These are phyloP conservation scores for Ceratina australensis DNA, from an alignment of 1,140 invertebrate genomes.

Conservation along the genomic window DNA sequence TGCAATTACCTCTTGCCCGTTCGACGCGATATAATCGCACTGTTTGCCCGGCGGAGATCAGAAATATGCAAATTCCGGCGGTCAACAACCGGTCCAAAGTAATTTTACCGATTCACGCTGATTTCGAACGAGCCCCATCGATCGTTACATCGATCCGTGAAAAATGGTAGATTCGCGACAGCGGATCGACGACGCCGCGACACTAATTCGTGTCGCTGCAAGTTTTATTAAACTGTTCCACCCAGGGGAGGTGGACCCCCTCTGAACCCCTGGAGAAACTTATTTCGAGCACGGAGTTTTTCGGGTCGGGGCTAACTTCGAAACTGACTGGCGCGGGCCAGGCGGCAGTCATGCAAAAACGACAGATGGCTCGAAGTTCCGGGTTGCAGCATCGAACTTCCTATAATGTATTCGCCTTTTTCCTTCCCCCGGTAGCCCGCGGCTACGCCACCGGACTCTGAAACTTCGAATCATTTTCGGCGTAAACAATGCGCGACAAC, in stretches of 20 bases:
- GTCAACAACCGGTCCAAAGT: no score
- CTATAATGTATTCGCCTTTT: slow-evolving; percentile 40
- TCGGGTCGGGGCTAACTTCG: slow-evolving; percentile 9
- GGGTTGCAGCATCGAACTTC: slow-evolving; percentile 31
- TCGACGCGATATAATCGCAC: no score
- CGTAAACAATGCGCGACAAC: neutral
- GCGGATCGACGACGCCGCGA: slow-evolving; percentile 2
- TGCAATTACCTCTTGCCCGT: no score
- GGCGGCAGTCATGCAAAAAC: slow-evolving; percentile 44
- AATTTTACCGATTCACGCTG: no score
- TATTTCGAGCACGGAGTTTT: slow-evolving; percentile 26
- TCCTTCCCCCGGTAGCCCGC: neutral
- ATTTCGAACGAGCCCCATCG: neutral
- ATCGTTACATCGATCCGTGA: neutral
- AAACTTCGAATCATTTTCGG: neutral
- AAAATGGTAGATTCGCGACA: no score
- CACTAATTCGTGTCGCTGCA: slow-evolving; percentile 20
- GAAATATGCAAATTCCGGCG: no score
- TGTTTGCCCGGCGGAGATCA: no score
- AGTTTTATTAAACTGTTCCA: slow-evolving; percentile 38
- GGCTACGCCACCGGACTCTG: neutral
- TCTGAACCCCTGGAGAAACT: neutral
- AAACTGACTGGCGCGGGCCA: slow-evolving; percentile 25
- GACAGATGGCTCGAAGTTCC: slow-evolving; percentile 41
- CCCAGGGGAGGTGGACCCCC: neutral